A percentile compares a stretch with the other conserved stretches of the same genome.
phyloP scores from a whole-genome alignment of 2,797 vertebrate genomes.

The Euthynnus affinis region DNA sequence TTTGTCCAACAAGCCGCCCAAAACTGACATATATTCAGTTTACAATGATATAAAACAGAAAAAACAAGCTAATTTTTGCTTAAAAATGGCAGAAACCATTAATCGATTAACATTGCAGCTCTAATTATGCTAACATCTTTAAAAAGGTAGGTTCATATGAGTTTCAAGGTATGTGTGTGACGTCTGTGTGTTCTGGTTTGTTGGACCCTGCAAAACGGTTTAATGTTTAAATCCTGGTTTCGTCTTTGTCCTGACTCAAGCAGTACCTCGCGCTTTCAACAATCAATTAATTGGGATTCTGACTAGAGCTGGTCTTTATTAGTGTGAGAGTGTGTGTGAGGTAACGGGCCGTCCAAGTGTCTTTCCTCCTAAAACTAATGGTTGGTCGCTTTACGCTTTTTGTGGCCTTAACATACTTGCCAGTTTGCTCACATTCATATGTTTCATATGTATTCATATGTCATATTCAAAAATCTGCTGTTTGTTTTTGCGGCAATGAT shows the following conservation, averaged over 20 bases:
- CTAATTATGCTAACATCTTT: too few relatives aligned
- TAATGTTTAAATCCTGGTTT: background rate
- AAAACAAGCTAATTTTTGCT: too few relatives aligned
- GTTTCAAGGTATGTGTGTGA: too few relatives aligned
- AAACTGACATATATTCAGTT: too few relatives aligned
- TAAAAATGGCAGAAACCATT: too few relatives aligned
- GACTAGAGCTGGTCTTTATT: conserved; percentile 52
- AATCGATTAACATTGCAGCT: too few relatives aligned
- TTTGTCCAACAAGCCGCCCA: too few relatives aligned
- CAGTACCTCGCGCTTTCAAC: background rate
- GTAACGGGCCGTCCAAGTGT: conserved; percentile 37
- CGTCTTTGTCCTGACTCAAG: background rate
- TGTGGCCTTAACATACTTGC: background rate
- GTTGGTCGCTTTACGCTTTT: background rate
- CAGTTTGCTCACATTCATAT: background rate
- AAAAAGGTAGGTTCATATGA: too few relatives aligned
- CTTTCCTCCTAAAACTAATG: background rate
- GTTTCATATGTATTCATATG: background rate
- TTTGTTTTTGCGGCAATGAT: conserved; percentile 23
- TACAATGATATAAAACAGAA: too few relatives aligned
- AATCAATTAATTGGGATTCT: conserved; percentile 40
- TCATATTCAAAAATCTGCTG: conserved; percentile 7
- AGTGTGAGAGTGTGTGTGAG: conserved; percentile 23
- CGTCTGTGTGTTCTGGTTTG: too few relatives aligned
- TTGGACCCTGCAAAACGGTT: background rate